Base-by-base conservation (phyloP, 1,140 invertebrate species). In the Lepidurus packardi region DNA sequence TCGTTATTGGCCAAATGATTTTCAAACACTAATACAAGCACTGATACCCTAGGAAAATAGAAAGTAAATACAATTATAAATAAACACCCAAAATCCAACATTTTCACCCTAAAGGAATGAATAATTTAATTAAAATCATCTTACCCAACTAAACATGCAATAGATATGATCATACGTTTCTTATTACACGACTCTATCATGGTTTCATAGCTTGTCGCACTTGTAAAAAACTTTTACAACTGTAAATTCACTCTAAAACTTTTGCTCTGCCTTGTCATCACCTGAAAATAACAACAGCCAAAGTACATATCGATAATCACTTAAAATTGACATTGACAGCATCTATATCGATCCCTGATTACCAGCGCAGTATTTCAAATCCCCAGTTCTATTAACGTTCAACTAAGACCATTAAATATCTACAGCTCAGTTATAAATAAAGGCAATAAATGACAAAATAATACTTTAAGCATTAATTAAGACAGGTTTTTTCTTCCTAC, bases 171-270 rank as follows among this genome's bases (percentile, higher is more conserved):
- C 78, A 78, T 78, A 47, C 78, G 78, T 25, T 78, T 78, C 47
- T 78, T 78, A 7, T 73, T 78, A 45, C 78, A 78, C 13, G 21
- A 45, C 44, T 78, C 78, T 25, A 78, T 78, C 78, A 78, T 78
- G 73, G 21, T 78, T 24, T 77, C 25, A 53, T 77, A 45, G 41
- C 53, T 77, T 25, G 41, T 65, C 6, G 1, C 41, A 9, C 13
- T 21, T 24, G 3, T 4, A 65, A 7, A 65, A 21, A 65, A 65
- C 4, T n/a, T 16, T 7, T 13, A 5, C 8, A 65, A 65, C 16
- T 65, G 8, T 16, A n/a, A 13, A 65, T 7, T 7, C 9, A 65
- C 5, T 7, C 13, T 21, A 16, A 9, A 11, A 16, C 7, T 65
- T 21, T 65, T 65, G 16, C 13, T 21, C 13, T 65, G 53, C 53